phyloP scores from a whole-genome alignment of 2,888 invertebrate species.

The Drosophila glabriapex region DNA sequence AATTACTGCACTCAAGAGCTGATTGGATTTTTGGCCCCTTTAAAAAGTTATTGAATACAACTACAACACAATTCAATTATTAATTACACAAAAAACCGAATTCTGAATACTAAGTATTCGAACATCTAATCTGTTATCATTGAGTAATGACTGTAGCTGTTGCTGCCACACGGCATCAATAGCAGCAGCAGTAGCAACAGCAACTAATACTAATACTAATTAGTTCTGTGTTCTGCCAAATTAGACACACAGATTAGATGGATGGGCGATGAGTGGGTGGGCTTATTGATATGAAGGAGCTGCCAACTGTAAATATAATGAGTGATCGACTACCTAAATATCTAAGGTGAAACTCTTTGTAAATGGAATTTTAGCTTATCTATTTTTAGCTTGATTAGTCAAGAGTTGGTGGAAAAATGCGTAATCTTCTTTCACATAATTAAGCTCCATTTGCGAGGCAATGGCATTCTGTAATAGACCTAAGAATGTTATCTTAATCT shows the following conservation, averaged over 20 bases:
- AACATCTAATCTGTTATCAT: conserved; percentile 25
- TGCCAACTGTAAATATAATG: background rate
- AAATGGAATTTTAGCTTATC: background rate
- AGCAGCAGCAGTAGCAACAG: background rate
- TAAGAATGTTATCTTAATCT: background rate
- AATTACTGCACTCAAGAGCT: conserved; percentile 68
- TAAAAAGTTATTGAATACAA: conserved; percentile 36
- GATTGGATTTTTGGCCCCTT: conserved; percentile 63
- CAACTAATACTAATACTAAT: conserved; percentile 41
- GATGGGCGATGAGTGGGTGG: conserved; percentile 11
- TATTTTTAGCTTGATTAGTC: background rate
- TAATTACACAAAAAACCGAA: conserved; percentile 42
- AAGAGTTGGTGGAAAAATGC: background rate
- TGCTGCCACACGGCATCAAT: conserved; percentile 9
- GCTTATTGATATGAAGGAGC: background rate
- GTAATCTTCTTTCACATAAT: background rate
- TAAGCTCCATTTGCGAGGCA: background rate
- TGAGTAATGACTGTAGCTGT: conserved; percentile 35
- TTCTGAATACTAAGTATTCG: background rate
- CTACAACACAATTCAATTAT: conserved; percentile 62
- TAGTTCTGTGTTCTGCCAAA: conserved; percentile 59
- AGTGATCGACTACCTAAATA: background rate
- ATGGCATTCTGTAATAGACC: background rate
- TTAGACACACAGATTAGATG: conserved; percentile 62
- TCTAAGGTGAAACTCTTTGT: background rate